These are phyloP conservation scores for Formica exsecta DNA, from an alignment of 1,140 invertebrate species.

Conservation along the genomic window DNA sequence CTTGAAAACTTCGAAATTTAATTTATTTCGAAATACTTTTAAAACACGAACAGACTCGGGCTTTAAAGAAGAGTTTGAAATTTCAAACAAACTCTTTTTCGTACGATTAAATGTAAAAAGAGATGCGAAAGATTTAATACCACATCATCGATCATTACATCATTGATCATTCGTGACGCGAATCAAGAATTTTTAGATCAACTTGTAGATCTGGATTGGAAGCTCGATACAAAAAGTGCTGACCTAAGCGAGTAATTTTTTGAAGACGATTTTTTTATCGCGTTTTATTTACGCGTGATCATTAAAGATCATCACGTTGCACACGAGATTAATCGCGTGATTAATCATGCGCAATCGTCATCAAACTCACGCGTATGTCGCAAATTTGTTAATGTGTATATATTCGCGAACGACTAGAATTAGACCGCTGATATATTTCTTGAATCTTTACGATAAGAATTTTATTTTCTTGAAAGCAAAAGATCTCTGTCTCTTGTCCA, in stretches of 20 bases:
- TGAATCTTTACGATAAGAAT: neutral
- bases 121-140: neutral
- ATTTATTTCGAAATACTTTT: too few relatives aligned
- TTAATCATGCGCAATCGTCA: constrained; percentile 33
- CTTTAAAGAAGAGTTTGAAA: neutral
- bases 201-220: neutral
- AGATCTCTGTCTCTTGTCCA: neutral
- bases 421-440: constrained; percentile 3
- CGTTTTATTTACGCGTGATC: constrained; percentile 44
- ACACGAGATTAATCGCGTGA: constrained; percentile 40
- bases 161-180: neutral
- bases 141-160: constrained; percentile 17
- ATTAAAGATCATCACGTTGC: constrained; percentile 22
- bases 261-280: constrained; percentile 31
- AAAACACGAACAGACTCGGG: too few relatives aligned
- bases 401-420: constrained; percentile 37
- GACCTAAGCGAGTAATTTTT: constrained; percentile 48
- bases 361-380: constrained; percentile 37
- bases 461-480: neutral
- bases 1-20: too few relatives aligned
- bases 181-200: neutral
- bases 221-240: neutral
- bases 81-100: neutral
- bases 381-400: constrained; percentile 39
- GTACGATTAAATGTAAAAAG: neutral